These are phyloP conservation scores for Myopa testacea DNA, from an alignment of 2,888 invertebrate genomes.

Conservation along the genomic window DNA sequence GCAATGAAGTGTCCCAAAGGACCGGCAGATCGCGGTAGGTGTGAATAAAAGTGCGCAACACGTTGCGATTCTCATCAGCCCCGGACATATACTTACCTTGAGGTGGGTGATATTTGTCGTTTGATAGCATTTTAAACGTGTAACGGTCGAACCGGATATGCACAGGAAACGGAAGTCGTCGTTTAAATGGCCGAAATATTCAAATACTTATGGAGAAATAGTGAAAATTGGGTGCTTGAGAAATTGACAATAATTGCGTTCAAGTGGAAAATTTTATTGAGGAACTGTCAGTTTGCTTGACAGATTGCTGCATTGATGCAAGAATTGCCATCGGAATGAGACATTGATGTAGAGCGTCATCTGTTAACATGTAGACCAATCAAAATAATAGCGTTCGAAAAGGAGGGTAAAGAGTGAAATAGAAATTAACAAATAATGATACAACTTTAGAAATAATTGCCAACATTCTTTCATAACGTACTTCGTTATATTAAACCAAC, in stretches of 20 bases:
- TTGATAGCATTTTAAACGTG: conserved; percentile 41
- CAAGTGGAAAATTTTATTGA: conserved; percentile 54
- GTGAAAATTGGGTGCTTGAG: conserved; percentile 25
- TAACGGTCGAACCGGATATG: neutral
- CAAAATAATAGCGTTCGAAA: neutral
- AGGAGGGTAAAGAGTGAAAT: neutral
- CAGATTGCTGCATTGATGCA: conserved; percentile 61
- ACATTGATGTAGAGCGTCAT: conserved; percentile 10
- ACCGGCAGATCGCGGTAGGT: conserved; percentile 63
- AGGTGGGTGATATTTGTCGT: conserved; percentile 47
- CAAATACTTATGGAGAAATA: neutral
- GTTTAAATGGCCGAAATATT: neutral
- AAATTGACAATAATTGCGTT: conserved; percentile 30
- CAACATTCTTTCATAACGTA: too few species aligned
- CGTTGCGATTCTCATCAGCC: conserved; percentile 62
- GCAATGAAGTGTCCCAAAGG: conserved; percentile 63
- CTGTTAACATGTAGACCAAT: conserved; percentile 6
- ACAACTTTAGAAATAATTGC: too few species aligned
- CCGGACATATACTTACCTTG: conserved; percentile 54
- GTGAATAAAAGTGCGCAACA: conserved; percentile 61
- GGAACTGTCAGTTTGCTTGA: conserved; percentile 61
- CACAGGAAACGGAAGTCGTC: conserved; percentile 34
- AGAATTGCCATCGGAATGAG: conserved; percentile 38
- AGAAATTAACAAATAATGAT: neutral
- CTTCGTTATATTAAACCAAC: too few species aligned